Percentiles rank a stretch among this genome's conserved stretches.
These are phyloP conservation scores for Phyllotreta cruciferae DNA, from an alignment of 2,888 invertebrate genomes.

Conservation along the genomic window DNA sequence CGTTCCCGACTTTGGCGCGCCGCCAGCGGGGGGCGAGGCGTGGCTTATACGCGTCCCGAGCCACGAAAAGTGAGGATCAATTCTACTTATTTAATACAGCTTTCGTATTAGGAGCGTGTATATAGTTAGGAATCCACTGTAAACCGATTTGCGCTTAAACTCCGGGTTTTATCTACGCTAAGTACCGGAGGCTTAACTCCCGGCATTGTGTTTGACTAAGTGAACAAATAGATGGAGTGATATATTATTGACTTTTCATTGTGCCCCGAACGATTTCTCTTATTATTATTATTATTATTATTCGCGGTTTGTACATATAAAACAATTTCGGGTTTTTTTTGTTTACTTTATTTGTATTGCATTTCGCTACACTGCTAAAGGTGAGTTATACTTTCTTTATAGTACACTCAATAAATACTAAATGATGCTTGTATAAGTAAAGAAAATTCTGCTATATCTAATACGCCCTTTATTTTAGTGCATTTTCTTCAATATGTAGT, in stretches of 20 bases:
- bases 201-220: slow-evolving; percentile 62
- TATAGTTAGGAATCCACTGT: slow-evolving; percentile 63
- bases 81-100: slow-evolving; percentile 63
- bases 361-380: no score
- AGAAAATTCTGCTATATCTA: no score
- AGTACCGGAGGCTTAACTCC: slow-evolving; percentile 61
- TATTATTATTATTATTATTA: no score
- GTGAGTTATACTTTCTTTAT: no score
- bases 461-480: no score
- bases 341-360: slow-evolving; percentile 22
- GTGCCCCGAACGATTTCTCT: slow-evolving; percentile 43
- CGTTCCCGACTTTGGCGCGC: slow-evolving; percentile 46
- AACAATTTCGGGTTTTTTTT: slow-evolving; percentile 45
- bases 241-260: slow-evolving; percentile 59
- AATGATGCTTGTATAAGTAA: no score
- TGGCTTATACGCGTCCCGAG: slow-evolving; percentile 51
- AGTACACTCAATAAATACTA: no score
- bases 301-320: neutral
- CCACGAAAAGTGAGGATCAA: slow-evolving; percentile 63
- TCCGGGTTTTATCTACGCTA: slow-evolving; percentile 62
- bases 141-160: slow-evolving; percentile 63
- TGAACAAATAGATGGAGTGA: slow-evolving; percentile 63
- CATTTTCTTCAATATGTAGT: no score
- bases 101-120: slow-evolving; percentile 63
- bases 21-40: slow-evolving; percentile 36